phyloP scores from a whole-genome alignment of 2,888 invertebrate species.

The Imbricaverruca yamaguchii region DNA sequence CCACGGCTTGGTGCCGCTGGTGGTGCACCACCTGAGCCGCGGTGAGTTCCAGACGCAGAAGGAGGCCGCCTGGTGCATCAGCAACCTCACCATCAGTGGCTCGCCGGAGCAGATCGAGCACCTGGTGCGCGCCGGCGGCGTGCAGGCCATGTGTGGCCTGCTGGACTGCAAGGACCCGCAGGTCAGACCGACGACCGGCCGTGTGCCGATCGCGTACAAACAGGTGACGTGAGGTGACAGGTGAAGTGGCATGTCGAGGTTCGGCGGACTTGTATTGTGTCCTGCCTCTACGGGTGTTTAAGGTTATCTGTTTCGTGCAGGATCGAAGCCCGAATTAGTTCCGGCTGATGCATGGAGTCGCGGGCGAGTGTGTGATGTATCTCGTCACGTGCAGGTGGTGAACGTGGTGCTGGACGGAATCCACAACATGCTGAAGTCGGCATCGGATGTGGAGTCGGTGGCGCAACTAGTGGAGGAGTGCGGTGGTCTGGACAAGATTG shows the following conservation, averaged over 20 bases:
- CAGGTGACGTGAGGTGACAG: no score
- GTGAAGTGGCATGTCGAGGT: no score
- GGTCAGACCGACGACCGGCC: slow-evolving; percentile 40
- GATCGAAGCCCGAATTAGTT: no score
- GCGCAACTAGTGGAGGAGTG: slow-evolving; percentile 95
- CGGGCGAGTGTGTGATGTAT: no score
- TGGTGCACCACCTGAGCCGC: slow-evolving; percentile 79
- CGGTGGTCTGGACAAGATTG: slow-evolving; percentile 59
- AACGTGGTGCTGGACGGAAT: slow-evolving; percentile 94
- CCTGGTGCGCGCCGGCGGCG: slow-evolving; percentile 82
- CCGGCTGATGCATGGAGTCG: no score
- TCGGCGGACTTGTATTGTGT: no score
- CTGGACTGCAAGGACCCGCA: slow-evolving; percentile 92
- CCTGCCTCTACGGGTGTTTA: no score
- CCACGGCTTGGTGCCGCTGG: slow-evolving; percentile 82
- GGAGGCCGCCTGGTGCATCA: slow-evolving; percentile 99
- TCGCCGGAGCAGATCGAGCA: slow-evolving; percentile 54
- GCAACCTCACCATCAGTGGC: slow-evolving; percentile 96
- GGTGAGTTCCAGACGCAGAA: slow-evolving; percentile 98
- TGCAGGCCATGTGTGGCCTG: slow-evolving; percentile 92
- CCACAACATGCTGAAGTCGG: slow-evolving; percentile 95
- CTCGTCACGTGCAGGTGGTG: slow-evolving; percentile 42
- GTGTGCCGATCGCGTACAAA: no score
- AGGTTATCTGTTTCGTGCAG: no score
- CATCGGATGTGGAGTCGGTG: slow-evolving; percentile 66